Base-by-base conservation (phyloP, 2,113 vertebrate genomes). In the Microtus montanus region DNA sequence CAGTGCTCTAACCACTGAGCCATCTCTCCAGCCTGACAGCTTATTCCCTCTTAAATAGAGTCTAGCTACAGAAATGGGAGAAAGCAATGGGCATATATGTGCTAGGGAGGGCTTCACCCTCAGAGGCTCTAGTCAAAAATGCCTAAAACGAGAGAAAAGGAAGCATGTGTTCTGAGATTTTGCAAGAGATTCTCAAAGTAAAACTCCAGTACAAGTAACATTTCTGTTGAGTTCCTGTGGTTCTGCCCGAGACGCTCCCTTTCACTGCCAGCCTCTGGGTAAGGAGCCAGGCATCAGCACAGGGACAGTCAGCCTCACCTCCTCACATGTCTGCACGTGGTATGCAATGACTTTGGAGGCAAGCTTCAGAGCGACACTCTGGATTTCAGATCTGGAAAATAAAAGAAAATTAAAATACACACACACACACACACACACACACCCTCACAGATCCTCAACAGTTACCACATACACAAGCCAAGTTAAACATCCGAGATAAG, bases 341-440 rank as follows among this genome's bases (percentile, higher is more conserved):
- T 98, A 95, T 75, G 98, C 94, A 84, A 99, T 96, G 97, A 99
- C 94, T 80, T 92, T 98, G 61, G 99, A 99, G 64, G 98, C 96
- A 95, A 99, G 98, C 68, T 96, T 98, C 93, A 99, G 97, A 92
- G 99, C 98, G n/a, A 98, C 97, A 88, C 99, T 99, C 97, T 99
- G 99, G 91, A 99, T 97, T 98, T 99, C 99, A 98, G 98, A 97
- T 95, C 99, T 99, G 73, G 90, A 85, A 70, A 95, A 94, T 33
- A 52, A 52, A 80, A 75, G 68, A n/a, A n/a, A 64, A 77, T 74
- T 58, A 82, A 66, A 63, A 44, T 11, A 66, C 24, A 3, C 38
- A 19, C 26, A 20, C 26, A 77, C 28, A 64, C 24, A 2, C n/a
- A 17, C 38, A 20, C 26, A 75, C 11, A 47, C 54, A 54, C 41